A percentile compares a stretch with the other conserved stretches of the same genome.
Conservation (phyloP, 2,797 vertebrate genomes). For the Eulemur albifrons region DNA sequence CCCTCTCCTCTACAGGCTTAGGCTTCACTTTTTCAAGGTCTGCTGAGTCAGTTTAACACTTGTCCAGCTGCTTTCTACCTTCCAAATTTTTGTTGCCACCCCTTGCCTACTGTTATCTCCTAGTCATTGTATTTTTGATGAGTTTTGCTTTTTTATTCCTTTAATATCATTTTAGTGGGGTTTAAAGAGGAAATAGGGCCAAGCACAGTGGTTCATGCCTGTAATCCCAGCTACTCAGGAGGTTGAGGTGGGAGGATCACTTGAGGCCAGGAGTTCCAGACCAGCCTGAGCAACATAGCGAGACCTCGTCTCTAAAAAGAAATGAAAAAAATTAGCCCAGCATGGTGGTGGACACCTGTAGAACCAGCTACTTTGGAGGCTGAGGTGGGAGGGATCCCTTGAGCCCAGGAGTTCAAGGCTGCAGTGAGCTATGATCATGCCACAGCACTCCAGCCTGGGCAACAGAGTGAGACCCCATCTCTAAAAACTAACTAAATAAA, state of each 20-base stretch:
- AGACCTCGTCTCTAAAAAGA: neutral
- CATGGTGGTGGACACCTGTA: neutral
- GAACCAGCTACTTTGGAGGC: neutral
- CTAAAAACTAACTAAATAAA: neutral
- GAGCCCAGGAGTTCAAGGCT: neutral
- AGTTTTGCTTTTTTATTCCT: neutral
- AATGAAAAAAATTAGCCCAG: neutral
- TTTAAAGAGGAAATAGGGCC: neutral
- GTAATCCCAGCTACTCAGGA: neutral
- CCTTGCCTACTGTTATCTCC: neutral
- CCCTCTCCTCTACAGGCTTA: neutral
- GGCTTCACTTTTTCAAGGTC: neutral
- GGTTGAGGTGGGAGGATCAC: neutral
- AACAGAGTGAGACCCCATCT: neutral
- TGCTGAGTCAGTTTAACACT: neutral
- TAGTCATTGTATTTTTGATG: neutral
- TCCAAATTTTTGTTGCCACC: neutral
- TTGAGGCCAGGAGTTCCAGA: neutral
- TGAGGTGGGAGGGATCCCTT: neutral
- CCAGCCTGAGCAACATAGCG: neutral
- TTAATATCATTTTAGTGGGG: neutral
- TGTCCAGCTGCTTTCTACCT: neutral
- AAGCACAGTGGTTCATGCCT: neutral
- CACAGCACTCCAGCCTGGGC: neutral
- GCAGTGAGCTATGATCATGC: neutral